Evolutionary conservation across 64 coral and sea anemone species (phyloP).

Genomic region (Orbicella faveolata): DNA sequence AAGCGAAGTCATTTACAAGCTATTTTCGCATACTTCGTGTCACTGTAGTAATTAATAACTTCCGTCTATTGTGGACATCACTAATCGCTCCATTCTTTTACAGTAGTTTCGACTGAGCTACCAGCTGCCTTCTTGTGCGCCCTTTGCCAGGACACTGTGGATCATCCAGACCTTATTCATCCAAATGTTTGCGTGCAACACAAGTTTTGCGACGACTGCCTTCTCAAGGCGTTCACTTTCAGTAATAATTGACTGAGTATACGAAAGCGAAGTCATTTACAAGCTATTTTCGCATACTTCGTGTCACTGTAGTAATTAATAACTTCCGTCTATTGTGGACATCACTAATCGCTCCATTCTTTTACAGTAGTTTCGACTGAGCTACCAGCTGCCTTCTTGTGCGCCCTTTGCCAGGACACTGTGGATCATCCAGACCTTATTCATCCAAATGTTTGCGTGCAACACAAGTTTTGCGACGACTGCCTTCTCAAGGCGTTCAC

Average conservation of each 20-base stretch:
- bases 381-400: neutral
- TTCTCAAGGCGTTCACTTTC: neutral
- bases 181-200: neutral
- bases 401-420: neutral
- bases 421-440: neutral
- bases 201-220: conserved; percentile 29
- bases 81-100: neutral
- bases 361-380: neutral
- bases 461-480: conserved; percentile 30
- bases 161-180: neutral
- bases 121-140: neutral
- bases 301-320: neutral
- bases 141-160: neutral
- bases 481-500: neutral
- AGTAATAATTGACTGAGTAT: too few species aligned
- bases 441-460: neutral
- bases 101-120: neutral
- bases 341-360: neutral
- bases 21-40: too few species aligned
- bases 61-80: neutral
- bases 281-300: too few species aligned
- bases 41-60: neutral
- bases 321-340: neutral
- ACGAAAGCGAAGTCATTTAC: too few species aligned
- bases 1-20: too few species aligned